These are phyloP conservation scores for Oxystoma pomonae DNA, from an alignment of 2,888 invertebrate genomes.

Conservation along the genomic window DNA sequence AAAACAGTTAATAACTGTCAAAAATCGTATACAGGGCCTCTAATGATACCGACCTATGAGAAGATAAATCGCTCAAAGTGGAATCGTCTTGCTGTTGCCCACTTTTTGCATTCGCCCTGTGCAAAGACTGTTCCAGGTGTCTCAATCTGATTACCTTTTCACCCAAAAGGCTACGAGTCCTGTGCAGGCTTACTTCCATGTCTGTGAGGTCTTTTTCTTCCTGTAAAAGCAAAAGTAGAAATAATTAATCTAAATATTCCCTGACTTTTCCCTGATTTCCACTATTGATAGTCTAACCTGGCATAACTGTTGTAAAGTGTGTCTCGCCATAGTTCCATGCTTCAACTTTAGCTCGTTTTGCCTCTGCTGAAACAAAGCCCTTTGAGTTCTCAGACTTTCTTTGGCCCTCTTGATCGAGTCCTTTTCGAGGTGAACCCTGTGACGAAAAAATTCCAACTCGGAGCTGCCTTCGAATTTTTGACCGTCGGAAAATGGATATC, in stretches of 20 bases:
- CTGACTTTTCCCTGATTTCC: no score
- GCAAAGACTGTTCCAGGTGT: slow-evolving; percentile 74
- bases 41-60: slow-evolving; percentile 46
- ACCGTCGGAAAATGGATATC: slow-evolving; percentile 71
- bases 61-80: slow-evolving; percentile 63
- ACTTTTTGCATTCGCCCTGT: slow-evolving; percentile 53
- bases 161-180: slow-evolving; percentile 73
- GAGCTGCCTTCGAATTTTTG: slow-evolving; percentile 53
- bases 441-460: slow-evolving; percentile 79
- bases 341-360: slow-evolving; percentile 54
- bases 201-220: slow-evolving; percentile 80
- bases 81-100: slow-evolving; percentile 51
- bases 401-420: slow-evolving; percentile 82
- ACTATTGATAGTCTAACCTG: slow-evolving; percentile 50
- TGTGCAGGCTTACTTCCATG: slow-evolving; percentile 78
- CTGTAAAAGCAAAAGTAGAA: slow-evolving; percentile 50
- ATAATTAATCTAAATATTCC: no score
- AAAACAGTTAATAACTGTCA: no score
- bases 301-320: slow-evolving; percentile 53
- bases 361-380: slow-evolving; percentile 62
- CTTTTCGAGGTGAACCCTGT: slow-evolving; percentile 74
- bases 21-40: no score
- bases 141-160: slow-evolving; percentile 78
- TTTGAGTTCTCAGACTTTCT: slow-evolving; percentile 65
- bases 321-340: slow-evolving; percentile 49